Conservation (phyloP, 2,888 invertebrate genomes). For the Ischnura elegans region DNA sequence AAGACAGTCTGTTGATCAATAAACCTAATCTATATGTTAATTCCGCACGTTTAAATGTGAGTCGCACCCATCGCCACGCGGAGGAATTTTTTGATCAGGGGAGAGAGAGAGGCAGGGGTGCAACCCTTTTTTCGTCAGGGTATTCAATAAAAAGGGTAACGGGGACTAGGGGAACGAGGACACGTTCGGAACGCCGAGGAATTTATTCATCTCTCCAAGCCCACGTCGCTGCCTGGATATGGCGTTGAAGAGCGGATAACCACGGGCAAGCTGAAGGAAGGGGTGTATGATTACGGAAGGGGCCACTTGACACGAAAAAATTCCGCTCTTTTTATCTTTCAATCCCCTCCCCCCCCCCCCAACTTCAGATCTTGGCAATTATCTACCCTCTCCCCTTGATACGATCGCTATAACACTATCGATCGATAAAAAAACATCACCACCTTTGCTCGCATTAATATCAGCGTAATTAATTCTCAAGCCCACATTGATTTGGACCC, state of each 20-base stretch:
- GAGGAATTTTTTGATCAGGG: too few relatives aligned
- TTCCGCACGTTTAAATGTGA: too few relatives aligned
- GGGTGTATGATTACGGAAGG: neutral
- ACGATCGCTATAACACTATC: neutral
- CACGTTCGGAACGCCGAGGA: neutral
- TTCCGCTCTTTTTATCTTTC: neutral
- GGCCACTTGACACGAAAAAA: neutral
- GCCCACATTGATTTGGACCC: neutral
- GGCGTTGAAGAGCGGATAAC: neutral
- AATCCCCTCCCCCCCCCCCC: neutral
- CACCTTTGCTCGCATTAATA: neutral
- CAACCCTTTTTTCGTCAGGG: neutral
- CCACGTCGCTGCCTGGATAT: neutral
- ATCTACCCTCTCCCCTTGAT: neutral
- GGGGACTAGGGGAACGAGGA: neutral
- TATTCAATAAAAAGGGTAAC: neutral
- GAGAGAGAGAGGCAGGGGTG: too few relatives aligned
- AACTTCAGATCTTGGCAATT: neutral
- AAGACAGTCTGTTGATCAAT: too few relatives aligned
- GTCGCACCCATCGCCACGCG: too few relatives aligned
- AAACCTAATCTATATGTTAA: too few relatives aligned
- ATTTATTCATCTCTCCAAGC: neutral
- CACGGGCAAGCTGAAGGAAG: neutral
- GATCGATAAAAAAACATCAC: neutral
- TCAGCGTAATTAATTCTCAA: neutral